Conservation (phyloP, 2,888 invertebrate species). For the Lasioglossum figueresi region DNA sequence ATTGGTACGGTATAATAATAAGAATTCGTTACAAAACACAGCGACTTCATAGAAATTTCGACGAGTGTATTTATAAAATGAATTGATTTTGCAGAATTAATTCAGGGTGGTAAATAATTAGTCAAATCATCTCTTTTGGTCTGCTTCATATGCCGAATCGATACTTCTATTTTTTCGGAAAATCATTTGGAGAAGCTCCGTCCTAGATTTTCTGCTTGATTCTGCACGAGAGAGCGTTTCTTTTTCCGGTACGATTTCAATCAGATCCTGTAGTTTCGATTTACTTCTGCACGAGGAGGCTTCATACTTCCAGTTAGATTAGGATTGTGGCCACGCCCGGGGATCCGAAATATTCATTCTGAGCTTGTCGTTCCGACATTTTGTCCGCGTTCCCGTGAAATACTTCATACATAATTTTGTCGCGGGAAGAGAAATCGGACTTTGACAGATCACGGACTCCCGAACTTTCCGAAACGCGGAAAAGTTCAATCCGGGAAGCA, state of each 20-base stretch:
- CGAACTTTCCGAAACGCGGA: background rate
- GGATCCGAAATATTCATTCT: background rate
- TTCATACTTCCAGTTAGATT: background rate
- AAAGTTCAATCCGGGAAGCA: constrained; percentile 13
- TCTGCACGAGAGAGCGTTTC: background rate
- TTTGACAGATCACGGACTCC: background rate
- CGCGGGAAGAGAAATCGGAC: background rate
- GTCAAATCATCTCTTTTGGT: too few species aligned
- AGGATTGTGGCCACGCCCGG: background rate
- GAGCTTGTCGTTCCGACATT: background rate
- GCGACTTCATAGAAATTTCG: too few species aligned
- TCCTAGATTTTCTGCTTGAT: background rate
- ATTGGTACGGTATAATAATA: too few species aligned
- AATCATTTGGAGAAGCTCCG: background rate
- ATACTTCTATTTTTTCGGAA: background rate
- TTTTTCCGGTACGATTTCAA: background rate
- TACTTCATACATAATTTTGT: background rate
- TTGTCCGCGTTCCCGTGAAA: background rate
- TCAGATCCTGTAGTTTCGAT: background rate
- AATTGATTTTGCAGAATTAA: too few species aligned
- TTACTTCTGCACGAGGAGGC: background rate
- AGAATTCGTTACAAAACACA: too few species aligned
- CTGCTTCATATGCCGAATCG: too few species aligned
- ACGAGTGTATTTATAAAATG: too few species aligned
- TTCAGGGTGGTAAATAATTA: too few species aligned